Percentiles rank a stretch among this genome's conserved stretches.
Conservation (phyloP, 2,113 vertebrate species). For the Salminus brasiliensis region DNA sequence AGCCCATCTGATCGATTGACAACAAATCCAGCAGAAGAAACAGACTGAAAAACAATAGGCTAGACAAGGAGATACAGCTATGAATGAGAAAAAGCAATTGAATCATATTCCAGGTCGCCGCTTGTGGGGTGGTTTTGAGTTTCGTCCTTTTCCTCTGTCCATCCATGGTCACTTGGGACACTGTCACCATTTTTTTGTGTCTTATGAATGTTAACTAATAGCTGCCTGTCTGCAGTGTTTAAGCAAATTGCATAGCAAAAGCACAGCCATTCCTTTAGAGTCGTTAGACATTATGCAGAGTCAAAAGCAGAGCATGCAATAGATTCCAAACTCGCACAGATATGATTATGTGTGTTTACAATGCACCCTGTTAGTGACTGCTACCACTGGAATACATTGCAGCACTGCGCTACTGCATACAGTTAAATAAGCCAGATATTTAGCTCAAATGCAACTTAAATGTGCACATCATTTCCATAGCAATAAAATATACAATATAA, state of each 20-base stretch:
- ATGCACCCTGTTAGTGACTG: constrained; percentile 9
- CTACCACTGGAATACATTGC: constrained; percentile 23
- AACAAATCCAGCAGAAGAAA: neutral
- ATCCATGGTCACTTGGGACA: neutral
- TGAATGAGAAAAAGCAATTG: neutral
- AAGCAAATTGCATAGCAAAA: constrained; percentile 19
- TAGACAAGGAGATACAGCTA: neutral
- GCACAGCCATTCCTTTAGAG: no score
- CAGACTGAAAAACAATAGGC: neutral
- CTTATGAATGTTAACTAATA: constrained; percentile 3
- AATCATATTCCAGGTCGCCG: neutral
- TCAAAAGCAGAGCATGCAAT: constrained; percentile 17
- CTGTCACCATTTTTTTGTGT: neutral
- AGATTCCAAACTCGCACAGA: constrained; percentile 14
- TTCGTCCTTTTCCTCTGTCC: constrained; percentile 32
- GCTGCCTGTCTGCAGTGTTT: constrained; percentile 31
- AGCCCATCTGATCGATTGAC: neutral
- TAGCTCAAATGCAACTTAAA: neutral
- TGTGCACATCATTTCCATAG: neutral
- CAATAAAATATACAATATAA: no score
- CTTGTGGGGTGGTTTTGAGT: neutral
- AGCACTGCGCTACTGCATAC: neutral
- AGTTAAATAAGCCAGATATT: neutral
- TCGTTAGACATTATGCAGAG: constrained; percentile 1
- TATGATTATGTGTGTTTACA: neutral